These are phyloP conservation scores for Lordiphosa clarofinis DNA, from an alignment of 1,140 invertebrate genomes.

Conservation along the genomic window DNA sequence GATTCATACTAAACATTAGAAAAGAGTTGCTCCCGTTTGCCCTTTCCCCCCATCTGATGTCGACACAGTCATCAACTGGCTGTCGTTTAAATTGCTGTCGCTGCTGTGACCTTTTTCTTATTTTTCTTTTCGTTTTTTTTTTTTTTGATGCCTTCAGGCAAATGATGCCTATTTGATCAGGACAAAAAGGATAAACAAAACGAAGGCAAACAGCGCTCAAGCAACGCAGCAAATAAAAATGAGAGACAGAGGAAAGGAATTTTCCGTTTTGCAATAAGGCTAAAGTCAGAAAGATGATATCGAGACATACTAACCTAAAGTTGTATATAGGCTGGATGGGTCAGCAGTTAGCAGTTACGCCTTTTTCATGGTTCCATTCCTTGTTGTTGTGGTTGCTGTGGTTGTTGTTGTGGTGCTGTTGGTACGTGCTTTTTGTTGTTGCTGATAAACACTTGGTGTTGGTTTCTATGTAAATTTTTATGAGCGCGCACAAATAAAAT, in stretches of 20 bases:
- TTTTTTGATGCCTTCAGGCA: conserved; percentile 58
- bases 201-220: conserved; percentile 16
- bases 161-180: conserved; percentile 77
- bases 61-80: conserved; percentile 72
- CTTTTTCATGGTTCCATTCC: conserved; percentile 45
- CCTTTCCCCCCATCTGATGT: conserved; percentile 37
- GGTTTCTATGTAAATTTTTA: conserved; percentile 75
- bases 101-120: conserved; percentile 32
- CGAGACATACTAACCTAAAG: conserved; percentile 70
- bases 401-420: conserved; percentile 14
- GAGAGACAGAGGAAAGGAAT: conserved; percentile 6
- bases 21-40: conserved; percentile 31
- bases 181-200: conserved; percentile 68
- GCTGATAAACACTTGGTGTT: conserved; percentile 31
- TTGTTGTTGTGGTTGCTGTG: conserved; percentile 25
- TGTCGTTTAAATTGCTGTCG: conserved; percentile 72
- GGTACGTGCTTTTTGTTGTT: conserved; percentile 10
- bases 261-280: conserved; percentile 26
- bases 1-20: conserved; percentile 1
- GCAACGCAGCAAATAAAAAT: conserved; percentile 33
- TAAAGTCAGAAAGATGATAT: conserved; percentile 43
- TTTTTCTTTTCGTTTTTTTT: conserved; percentile 26
- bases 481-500: conserved; percentile 69
- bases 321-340: conserved; percentile 54
- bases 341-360: conserved; percentile 64